Percentiles rank a stretch among this genome's conserved stretches.
Conservation (phyloP, 2,113 vertebrate genomes). For the Thalassarche chlororhynchos region DNA sequence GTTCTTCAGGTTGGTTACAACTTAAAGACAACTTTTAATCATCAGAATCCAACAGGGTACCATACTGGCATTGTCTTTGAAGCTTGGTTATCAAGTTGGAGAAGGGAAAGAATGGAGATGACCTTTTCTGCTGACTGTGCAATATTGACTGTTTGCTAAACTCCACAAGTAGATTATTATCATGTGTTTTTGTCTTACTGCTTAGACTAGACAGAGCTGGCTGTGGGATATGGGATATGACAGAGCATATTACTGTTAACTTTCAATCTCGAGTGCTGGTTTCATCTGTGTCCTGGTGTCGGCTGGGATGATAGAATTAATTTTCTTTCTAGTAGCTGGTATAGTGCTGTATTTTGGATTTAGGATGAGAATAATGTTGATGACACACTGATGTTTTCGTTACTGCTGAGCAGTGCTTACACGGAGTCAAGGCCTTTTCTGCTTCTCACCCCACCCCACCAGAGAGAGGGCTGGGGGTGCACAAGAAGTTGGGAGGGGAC, state of each 20-base stretch:
- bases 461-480: not conserved
- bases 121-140: not conserved
- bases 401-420: not conserved
- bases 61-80: not conserved
- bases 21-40: not conserved
- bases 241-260: not conserved
- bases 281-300: not conserved
- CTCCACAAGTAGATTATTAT: not conserved
- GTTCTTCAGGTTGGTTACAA: not conserved
- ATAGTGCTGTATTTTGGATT: not conserved
- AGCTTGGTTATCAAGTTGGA: not conserved
- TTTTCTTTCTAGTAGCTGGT: not conserved
- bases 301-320: not conserved
- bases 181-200: rapidly evolving
- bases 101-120: not conserved
- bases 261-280: not conserved
- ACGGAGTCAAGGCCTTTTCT: not conserved
- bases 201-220: not conserved
- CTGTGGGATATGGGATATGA: not conserved
- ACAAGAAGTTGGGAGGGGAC: not conserved
- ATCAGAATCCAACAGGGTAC: not conserved
- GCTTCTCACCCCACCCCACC: not conserved
- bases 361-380: not conserved
- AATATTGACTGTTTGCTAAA: not conserved
- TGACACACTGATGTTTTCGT: rapidly evolving